A percentile compares a stretch with the other conserved stretches of the same genome.
Conservation (phyloP, 2,113 vertebrate species). For the Aptenodytes patagonicus region DNA sequence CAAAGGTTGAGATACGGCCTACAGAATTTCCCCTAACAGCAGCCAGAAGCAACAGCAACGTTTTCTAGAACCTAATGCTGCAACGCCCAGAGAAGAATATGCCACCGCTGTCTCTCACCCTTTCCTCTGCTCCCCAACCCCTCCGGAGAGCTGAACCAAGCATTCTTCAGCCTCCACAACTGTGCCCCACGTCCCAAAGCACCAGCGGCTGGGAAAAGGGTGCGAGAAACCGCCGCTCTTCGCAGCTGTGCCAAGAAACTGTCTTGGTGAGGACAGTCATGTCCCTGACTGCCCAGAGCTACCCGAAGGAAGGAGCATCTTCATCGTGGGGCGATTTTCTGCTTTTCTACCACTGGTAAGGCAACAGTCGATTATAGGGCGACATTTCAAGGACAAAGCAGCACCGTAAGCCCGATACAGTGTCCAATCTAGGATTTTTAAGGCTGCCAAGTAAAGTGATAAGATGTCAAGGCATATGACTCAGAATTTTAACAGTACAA, state of each 20-base stretch:
- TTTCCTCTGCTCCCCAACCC: neutral
- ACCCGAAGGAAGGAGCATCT: neutral
- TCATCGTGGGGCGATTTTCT: fast-evolving
- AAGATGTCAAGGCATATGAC: conserved; percentile 51
- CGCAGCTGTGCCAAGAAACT: neutral
- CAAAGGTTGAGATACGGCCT: neutral
- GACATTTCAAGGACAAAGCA: conserved; percentile 10
- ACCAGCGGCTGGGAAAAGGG: neutral
- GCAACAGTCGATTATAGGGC: neutral
- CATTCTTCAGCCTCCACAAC: neutral
- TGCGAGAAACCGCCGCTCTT: neutral
- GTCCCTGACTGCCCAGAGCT: neutral
- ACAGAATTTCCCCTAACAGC: neutral
- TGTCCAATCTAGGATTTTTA: neutral
- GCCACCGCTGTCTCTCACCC: neutral
- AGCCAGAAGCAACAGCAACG: neutral
- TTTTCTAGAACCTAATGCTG: neutral
- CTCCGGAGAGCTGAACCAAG: neutral
- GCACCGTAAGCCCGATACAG: neutral
- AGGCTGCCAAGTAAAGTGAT: conserved; percentile 31
- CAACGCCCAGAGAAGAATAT: neutral
- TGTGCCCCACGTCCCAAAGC: fast-evolving
- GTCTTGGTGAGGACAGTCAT: fast-evolving
- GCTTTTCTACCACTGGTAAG: neutral
- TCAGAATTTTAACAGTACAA: conserved; percentile 34